Base-by-base conservation (phyloP, 2,797 vertebrate genomes). In the Microctenopoma stevenorrisi region DNA sequence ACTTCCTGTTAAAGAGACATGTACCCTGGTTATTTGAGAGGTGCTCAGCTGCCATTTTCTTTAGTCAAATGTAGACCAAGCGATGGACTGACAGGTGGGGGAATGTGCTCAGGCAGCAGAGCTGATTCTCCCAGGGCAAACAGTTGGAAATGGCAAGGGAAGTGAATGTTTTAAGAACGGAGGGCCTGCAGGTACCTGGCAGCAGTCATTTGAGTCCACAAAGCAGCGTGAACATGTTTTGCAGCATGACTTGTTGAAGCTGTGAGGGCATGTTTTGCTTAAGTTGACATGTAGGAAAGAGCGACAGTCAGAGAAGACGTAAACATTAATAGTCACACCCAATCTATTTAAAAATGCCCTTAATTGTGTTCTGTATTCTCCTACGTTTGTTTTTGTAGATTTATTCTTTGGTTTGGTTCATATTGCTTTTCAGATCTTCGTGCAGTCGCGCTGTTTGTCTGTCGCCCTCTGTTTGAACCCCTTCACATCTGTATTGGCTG, bases 131-230 rank as follows among this genome's bases (percentile, higher is more conserved):
- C 76, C 50, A 40, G 71, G 74, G 76, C 66, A n/a, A 82, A 78
- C 46, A 22, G 75, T 73, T 66, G 61, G 76, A 77, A 47, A 71
- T 74, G 67, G 71, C 64, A 70, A 50, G 57, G 56, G 67, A 83
- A 71, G 72, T 57, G 43, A 53, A 71, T 76, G 51, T 81, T 78
- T 81, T 50, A 42, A 64, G 71, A 74, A 58, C 46, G 35, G 40
- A 67, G 67, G 48, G 73, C 75, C 74, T 69, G 65, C 64, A 77
- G 75, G 59, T 76, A 71, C 68, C 78, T 87, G 82, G 75, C 81
- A 85, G 71, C 76, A 84, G 74, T 74, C 59, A 76, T 79, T 84
- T 76, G 43, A 84, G 76, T 75, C 61, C 57, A 56, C 63, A 64
- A 69, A 83, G 69, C 55, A 55, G 57, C 44, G 42, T 18, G 47